Percentiles rank a stretch among this genome's conserved stretches.
These are phyloP conservation scores for Rhagophthalmus giganteus DNA, from an alignment of 2,888 invertebrate genomes.

Conservation along the genomic window DNA sequence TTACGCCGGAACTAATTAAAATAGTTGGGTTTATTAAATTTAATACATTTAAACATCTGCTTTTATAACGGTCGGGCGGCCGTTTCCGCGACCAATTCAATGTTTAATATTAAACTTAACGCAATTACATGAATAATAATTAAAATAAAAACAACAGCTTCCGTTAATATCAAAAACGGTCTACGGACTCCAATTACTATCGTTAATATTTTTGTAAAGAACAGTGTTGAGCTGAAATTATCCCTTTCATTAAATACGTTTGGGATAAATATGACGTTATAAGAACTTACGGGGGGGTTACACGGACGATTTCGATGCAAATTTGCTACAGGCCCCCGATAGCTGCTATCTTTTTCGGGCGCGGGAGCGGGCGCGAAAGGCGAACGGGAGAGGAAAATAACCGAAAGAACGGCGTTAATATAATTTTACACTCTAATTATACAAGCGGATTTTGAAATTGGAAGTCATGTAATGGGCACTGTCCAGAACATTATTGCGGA, in stretches of 20 bases:
- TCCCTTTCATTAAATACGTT: conserved; percentile 41
- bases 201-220: conserved; percentile 41
- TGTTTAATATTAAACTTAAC: conserved; percentile 27
- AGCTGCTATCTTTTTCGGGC: conserved; percentile 20
- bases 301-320: conserved; percentile 23
- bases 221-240: conserved; percentile 37
- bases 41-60: conserved; percentile 10
- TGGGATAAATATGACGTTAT: conserved; percentile 40
- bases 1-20: no score
- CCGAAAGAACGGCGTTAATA: conserved; percentile 35
- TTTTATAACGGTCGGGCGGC: conserved; percentile 8
- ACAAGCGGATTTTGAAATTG: conserved; percentile 51
- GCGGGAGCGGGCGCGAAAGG: conserved; percentile 10
- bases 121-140: conserved; percentile 29
- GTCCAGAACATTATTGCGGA: conserved; percentile 44
- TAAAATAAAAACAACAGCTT: conserved; percentile 28
- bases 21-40: conserved; percentile 6
- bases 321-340: conserved; percentile 21
- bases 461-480: conserved; percentile 51
- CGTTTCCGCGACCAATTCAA: conserved; percentile 17
- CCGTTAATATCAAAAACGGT: conserved; percentile 27
- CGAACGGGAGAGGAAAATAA: conserved; percentile 26
- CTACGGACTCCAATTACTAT: conserved; percentile 31
- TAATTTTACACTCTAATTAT: conserved; percentile 43
- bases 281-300: conserved; percentile 36